Percentiles rank a stretch among this genome's conserved stretches.
These are phyloP conservation scores for Fulica atra DNA, from an alignment of 2,113 vertebrate species.

Conservation along the genomic window DNA sequence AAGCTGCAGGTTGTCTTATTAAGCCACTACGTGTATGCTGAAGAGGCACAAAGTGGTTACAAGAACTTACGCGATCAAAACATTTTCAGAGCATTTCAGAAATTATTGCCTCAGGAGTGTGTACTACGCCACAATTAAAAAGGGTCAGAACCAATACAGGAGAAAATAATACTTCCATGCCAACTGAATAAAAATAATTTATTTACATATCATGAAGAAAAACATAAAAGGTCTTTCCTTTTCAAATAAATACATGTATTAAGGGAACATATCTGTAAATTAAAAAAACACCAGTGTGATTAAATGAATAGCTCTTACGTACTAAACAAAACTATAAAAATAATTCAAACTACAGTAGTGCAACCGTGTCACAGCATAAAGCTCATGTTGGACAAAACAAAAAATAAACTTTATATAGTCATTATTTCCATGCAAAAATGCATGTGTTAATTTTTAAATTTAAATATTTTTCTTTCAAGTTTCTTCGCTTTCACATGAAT, in stretches of 20 bases:
- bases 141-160: not conserved
- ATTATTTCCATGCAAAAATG: not conserved
- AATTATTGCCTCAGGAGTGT: not conserved
- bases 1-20: not conserved
- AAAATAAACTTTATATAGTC: not conserved
- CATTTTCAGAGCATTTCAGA: not conserved
- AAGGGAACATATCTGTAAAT: not conserved
- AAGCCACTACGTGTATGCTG: not conserved
- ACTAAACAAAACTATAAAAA: not conserved
- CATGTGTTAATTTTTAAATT: not conserved
- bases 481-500: not conserved
- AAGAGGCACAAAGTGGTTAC: not conserved
- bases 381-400: not conserved
- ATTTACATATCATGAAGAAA: conserved; percentile 55
- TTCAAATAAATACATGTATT: conserved; percentile 68
- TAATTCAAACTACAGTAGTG: not conserved
- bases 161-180: conserved; percentile 6
- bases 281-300: not conserved
- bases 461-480: not conserved
- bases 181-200: conserved; percentile 45
- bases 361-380: not conserved
- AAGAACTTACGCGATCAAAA: not conserved
- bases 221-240: not conserved
- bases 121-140: not conserved
- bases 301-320: not conserved